Evolutionary conservation across 2,113 vertebrate genomes (phyloP).

Genomic region (Tinamus guttatus): DNA sequence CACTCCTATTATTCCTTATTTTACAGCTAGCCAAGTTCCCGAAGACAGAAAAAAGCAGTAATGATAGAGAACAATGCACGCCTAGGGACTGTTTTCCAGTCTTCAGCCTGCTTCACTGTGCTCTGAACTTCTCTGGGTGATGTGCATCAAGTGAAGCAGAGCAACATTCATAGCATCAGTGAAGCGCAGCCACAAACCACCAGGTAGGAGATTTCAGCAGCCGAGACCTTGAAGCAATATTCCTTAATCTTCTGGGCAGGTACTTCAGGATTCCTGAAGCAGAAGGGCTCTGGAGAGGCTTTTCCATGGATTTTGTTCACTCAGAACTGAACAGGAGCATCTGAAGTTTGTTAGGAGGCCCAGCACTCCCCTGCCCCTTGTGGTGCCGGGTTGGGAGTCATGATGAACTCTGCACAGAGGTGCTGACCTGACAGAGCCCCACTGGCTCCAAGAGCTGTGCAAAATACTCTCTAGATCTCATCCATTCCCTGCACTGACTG

Average conservation of each 20-base stretch:
- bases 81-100: background rate
- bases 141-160: background rate
- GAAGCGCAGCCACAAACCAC: background rate
- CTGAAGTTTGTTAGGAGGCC: background rate
- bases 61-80: background rate
- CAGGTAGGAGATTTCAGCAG: background rate
- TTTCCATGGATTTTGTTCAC: background rate
- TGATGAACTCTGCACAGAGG: background rate
- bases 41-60: background rate
- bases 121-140: background rate
- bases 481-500: background rate
- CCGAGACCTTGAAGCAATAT: background rate
- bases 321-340: background rate
- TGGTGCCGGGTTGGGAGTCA: background rate
- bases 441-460: fast-evolving
- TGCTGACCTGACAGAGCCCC: background rate
- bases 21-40: background rate
- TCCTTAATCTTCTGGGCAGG: background rate
- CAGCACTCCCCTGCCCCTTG: background rate
- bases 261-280: background rate
- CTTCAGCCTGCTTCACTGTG: background rate
- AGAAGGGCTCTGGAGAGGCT: background rate
- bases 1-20: background rate
- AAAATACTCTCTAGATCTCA: background rate
- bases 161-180: background rate